Percentiles rank a stretch among this genome's conserved stretches.
These are phyloP conservation scores for Drosophila nigritarsus DNA, from an alignment of 2,888 invertebrate genomes.

Conservation along the genomic window DNA sequence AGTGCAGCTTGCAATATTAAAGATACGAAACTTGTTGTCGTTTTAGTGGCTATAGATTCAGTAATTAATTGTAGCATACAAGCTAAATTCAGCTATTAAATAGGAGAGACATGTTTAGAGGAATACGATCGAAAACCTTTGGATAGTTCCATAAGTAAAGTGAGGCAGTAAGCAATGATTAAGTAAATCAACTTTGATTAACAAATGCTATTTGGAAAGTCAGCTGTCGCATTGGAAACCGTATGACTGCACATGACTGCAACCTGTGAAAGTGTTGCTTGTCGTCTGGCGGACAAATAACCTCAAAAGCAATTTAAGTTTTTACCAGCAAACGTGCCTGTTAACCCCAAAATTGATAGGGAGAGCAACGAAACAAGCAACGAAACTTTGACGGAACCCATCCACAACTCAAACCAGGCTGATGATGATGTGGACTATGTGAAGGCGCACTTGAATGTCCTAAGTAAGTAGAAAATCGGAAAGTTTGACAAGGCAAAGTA, in stretches of 20 bases:
- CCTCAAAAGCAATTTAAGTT: conserved; percentile 38
- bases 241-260: not conserved
- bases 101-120: not conserved
- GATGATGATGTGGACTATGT: conserved; percentile 18
- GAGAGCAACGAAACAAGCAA: not conserved
- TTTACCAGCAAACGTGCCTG: conserved; percentile 43
- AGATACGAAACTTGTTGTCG: not conserved
- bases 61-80: not conserved
- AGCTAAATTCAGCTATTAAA: not conserved
- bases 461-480: conserved; percentile 22
- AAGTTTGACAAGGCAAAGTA: conserved; percentile 36
- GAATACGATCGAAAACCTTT: not conserved
- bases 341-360: conserved; percentile 34
- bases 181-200: not conserved
- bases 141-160: too few species aligned
- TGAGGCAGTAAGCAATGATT: not conserved
- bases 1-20: not conserved
- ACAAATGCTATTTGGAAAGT: not conserved
- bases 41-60: not conserved
- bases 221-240: not conserved
- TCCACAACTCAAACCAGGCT: conserved; percentile 21
- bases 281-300: conserved; percentile 3
- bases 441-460: conserved; percentile 15
- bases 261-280: conserved; percentile 23
- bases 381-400: conserved; percentile 37